Base-by-base conservation (phyloP, 2,888 invertebrate species). In the Cordylochernes scorpioides region DNA sequence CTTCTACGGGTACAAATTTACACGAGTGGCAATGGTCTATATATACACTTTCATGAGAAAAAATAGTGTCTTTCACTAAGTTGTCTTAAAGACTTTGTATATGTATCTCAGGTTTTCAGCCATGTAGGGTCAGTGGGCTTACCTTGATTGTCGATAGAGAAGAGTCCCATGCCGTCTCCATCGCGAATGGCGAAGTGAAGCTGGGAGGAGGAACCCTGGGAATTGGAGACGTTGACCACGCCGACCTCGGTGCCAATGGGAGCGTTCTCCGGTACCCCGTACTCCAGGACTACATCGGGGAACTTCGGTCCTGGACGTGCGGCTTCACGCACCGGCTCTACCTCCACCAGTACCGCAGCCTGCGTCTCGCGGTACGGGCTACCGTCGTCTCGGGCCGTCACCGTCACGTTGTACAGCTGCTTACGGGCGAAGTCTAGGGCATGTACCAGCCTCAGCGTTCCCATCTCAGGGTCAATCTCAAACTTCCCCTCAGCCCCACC, bases 281-380 rank as follows among this genome's bases (percentile, higher is more conserved):
- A 34, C 4, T 32, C 30, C 17, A 34, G 32, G 9, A 78, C 75
- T 47, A 71, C 72, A 51, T 74, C 75, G 29, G 63, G 63, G 53
- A 88, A 88, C 40, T 61, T 59, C 2, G 88, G 84, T n/a, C n/a
- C n/a, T 30, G 78, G 62, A 54, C 69, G 67, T 30, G 68, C 59
- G 55, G 88, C 88, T 57, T 88, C 88, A 56, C 91, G 82, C 14
- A 88, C 86, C 56, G 91, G 88, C 42, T 75, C 70, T 36, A 57
- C 52, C 55, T 84, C 78, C 30, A 91, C 65, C 29, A 56, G 46
- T 18, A 91, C 64, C 35, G 68, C 64, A 33, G 77, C 70, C 46
- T 73, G 71, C 2, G 78, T 65, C 35, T 68, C 67, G 39, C 82
- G 57, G 3, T 73, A 62, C 32, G 65, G 66, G 5, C 42, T 38